Base-by-base conservation (phyloP, 2,888 invertebrate genomes). In the Pammene fasciana region DNA sequence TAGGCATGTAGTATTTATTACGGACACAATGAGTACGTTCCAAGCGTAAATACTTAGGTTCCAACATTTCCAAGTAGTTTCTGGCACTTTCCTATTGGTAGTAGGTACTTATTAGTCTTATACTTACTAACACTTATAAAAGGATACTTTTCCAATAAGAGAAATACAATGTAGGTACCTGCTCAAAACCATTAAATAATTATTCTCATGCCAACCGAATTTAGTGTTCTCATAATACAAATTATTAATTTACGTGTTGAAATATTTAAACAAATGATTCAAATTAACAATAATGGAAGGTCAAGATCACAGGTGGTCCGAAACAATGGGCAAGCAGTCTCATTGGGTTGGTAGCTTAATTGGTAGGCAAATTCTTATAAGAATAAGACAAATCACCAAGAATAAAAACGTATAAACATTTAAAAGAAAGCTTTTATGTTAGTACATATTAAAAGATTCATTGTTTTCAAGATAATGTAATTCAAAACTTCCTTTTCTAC, bases 291-390 rank as follows among this genome's bases (percentile, higher is more conserved):
- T 78, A 76, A 75, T 66, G 73, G 77, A 84, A 83, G 83, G 85
- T 82, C 80, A 73, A 36, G 77, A 79, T 80, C 84, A 80, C 86
- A 86, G 81, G 78, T 86, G 86, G 79, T 54, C 56, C 66, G 66
- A 68, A 76, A 70, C 75, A 78, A 76, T 75, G 72, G 67, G 73
- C 71, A 81, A 80, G 81, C 71, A 80, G 60, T 79, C 80, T 78
- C 77, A 79, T 79, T 81, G 78, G 80, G 38, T 36, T 56, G 80
- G 70, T 55, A 11, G 34, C 59, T 45, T 61, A 70, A 66, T 72
- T 55, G 16, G 64, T 14, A n/a, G 9, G 34, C 13, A 34, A 46
- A 41, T 50, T 48, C 45, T 36, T 60, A 55, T 18, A 14, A 62
- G 61, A 48, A 16, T 43, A 26, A 38, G 0, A 18, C 6, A 36